phyloP scores from a whole-genome alignment of 2,797 vertebrate genomes.

The Telmatherina bonti region DNA sequence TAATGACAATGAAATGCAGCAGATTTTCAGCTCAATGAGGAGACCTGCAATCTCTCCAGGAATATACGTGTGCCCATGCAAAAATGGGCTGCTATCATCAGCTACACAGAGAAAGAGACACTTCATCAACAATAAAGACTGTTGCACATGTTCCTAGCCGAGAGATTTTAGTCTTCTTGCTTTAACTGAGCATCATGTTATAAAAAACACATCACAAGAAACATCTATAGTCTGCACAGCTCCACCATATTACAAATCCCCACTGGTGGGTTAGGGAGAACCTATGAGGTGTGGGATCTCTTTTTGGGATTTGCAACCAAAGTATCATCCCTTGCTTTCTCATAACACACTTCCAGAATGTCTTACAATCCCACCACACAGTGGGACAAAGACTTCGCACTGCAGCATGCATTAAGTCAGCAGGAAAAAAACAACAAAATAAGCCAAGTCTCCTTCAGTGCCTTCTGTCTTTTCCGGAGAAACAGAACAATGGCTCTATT shows the following conservation, averaged over 20 bases:
- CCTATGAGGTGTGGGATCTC: constrained; percentile 40
- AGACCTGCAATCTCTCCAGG: constrained; percentile 21
- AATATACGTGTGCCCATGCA: constrained; percentile 49
- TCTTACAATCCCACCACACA: constrained; percentile 61
- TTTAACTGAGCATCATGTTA: constrained; percentile 54
- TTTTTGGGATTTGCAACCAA: constrained; percentile 62
- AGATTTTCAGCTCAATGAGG: constrained; percentile 22
- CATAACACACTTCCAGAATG: constrained; percentile 62
- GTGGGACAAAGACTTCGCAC: constrained; percentile 70
- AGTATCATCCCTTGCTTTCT: constrained; percentile 55
- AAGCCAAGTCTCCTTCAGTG: constrained; percentile 52
- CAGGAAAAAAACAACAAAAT: constrained; percentile 55
- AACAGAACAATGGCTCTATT: constrained; percentile 77
- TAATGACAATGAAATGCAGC: constrained; percentile 26
- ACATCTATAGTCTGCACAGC: constrained; percentile 53
- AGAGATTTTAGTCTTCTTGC: constrained; percentile 13
- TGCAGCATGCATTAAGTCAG: constrained; percentile 62
- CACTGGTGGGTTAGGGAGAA: constrained; percentile 49
- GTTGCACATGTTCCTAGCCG: constrained; percentile 7
- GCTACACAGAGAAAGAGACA: constrained; percentile 36
- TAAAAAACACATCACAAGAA: constrained; percentile 57
- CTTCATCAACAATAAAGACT: constrained; percentile 43
- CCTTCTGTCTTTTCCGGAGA: constrained; percentile 71
- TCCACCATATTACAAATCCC: constrained; percentile 46
- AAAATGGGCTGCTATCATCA: constrained; percentile 34